Evolutionary conservation across 64 coral and sea anemone genomes (phyloP).

Genomic region (Cladopsammia gracilis): DNA sequence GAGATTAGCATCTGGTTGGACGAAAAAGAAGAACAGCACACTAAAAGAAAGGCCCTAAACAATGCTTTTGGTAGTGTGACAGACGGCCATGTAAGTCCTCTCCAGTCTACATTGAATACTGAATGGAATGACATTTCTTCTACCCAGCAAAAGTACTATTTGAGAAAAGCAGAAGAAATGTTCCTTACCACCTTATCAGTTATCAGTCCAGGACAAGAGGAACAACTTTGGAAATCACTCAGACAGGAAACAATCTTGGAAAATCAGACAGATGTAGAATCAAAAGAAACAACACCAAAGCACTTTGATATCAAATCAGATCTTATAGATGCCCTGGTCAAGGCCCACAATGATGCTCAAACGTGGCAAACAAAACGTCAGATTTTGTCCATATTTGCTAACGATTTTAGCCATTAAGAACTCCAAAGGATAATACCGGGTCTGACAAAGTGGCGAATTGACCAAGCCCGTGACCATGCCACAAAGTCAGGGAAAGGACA

Average conservation of each 20-base stretch:
- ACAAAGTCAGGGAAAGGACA: slow-evolving; percentile 26
- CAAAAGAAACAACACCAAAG: background rate
- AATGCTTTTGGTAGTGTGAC: slow-evolving; percentile 29
- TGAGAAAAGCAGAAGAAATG: slow-evolving; percentile 44
- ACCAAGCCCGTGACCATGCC: slow-evolving; percentile 46
- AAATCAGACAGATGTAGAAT: background rate
- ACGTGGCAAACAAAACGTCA: slow-evolving; percentile 61
- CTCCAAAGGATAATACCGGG: slow-evolving; percentile 13
- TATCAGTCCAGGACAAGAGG: slow-evolving; percentile 46
- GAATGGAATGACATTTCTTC: slow-evolving; percentile 60
- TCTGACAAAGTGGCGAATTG: slow-evolving; percentile 54
- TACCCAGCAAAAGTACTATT: slow-evolving; percentile 58
- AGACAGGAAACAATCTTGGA: background rate
- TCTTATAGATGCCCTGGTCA: slow-evolving; percentile 31
- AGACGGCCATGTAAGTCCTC: slow-evolving; percentile 14
- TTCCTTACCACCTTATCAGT: slow-evolving; percentile 28
- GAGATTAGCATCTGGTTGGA: slow-evolving; percentile 51
- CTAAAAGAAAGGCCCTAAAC: slow-evolving; percentile 41
- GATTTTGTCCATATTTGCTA: slow-evolving; percentile 53
- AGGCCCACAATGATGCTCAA: slow-evolving; percentile 33
- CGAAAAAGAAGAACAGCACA: slow-evolving; percentile 45
- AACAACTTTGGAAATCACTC: slow-evolving; percentile 43
- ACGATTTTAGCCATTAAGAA: slow-evolving; percentile 51
- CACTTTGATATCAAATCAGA: slow-evolving; percentile 2
- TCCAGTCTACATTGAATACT: slow-evolving; percentile 54